These are phyloP conservation scores for Podarcis cretensis DNA, from an alignment of 2,113 vertebrate species.

Conservation along the genomic window DNA sequence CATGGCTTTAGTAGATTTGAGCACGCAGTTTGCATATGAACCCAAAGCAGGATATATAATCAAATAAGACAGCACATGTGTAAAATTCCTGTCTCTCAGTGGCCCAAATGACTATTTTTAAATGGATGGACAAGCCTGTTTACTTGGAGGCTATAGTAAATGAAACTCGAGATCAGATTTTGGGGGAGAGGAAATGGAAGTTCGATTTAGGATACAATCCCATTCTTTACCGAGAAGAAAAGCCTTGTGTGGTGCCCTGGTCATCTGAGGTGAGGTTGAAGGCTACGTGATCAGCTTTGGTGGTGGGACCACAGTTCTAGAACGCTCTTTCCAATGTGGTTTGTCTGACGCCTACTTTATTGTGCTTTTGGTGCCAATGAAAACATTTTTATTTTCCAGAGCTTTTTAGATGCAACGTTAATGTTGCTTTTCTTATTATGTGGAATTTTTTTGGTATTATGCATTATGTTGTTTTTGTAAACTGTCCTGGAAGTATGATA, in stretches of 20 bases:
- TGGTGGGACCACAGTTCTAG: neutral
- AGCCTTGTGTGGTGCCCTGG: too few species aligned
- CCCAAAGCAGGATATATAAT: neutral
- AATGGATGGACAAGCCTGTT: neutral
- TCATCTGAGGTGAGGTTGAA: neutral
- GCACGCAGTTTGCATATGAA: neutral
- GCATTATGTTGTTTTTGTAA: neutral
- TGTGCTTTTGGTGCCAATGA: neutral
- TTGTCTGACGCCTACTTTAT: neutral
- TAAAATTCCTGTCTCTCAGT: neutral
- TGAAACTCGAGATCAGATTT: neutral
- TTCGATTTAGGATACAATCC: too few species aligned
- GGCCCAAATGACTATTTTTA: neutral
- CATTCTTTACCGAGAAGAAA: too few species aligned
- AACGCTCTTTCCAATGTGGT: neutral
- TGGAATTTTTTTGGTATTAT: neutral
- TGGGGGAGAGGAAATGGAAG: too few species aligned
- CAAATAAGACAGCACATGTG: neutral
- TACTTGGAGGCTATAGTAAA: neutral
- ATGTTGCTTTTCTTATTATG: neutral
- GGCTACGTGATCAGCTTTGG: too few species aligned
- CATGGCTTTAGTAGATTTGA: neutral
- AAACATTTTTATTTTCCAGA: neutral
- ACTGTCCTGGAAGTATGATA: neutral
- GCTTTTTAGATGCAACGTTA: neutral